A percentile compares a stretch with the other conserved stretches of the same genome.
Conservation (phyloP, 2,888 invertebrate genomes). For the Venusia cambrica region DNA sequence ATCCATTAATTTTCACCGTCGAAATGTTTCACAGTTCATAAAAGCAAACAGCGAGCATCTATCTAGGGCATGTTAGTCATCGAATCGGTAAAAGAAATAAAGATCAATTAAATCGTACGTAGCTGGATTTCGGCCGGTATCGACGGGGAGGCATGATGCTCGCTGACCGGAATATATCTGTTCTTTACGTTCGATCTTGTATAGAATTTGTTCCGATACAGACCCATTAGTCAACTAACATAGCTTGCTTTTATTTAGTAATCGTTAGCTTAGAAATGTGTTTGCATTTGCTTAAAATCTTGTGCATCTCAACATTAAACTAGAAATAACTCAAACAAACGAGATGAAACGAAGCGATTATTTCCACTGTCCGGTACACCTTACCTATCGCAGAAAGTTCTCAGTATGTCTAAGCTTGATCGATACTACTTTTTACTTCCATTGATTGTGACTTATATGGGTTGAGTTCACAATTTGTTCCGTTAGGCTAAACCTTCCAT, state of each 20-base stretch:
- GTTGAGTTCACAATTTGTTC: constrained; percentile 44
- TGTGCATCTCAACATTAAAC: no score
- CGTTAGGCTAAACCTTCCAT: constrained; percentile 47
- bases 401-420: constrained; percentile 32
- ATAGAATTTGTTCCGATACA: constrained; percentile 36
- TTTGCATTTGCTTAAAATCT: no score
- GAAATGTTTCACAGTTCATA: constrained; percentile 21
- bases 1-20: constrained; percentile 19
- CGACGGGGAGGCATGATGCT: constrained; percentile 42
- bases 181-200: constrained; percentile 26
- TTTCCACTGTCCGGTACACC: no score
- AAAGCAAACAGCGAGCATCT: constrained; percentile 22
- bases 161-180: constrained; percentile 55
- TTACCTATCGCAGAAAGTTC: constrained; percentile 17
- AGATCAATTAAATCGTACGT: constrained; percentile 40
- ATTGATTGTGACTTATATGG: constrained; percentile 56
- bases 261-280: constrained; percentile 14
- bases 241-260: constrained; percentile 33
- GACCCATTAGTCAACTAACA: constrained; percentile 39
- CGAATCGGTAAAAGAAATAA: constrained; percentile 40
- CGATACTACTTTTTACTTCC: constrained; percentile 38
- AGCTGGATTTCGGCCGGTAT: constrained; percentile 44
- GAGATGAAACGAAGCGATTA: no score
- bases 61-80: constrained; percentile 28
- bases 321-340: no score